Evolutionary conservation across 2,888 invertebrate species (phyloP), one percentile per base, ranked within the genome.

Genomic region (Thera britannica): DNA sequence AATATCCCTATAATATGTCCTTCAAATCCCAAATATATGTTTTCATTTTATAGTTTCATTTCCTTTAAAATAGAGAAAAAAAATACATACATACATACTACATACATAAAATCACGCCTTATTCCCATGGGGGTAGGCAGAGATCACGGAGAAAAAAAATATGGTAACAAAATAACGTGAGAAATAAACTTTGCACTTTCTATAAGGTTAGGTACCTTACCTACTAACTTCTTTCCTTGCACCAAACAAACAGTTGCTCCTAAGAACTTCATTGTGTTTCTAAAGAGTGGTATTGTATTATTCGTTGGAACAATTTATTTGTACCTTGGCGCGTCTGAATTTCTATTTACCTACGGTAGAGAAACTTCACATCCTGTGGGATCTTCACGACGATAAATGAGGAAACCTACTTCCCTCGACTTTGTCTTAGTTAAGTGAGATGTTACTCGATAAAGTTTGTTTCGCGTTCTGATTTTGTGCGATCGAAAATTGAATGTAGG

Each of bases 331-430:
- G 80, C 81, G 84, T 86, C 90, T 88, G 87, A 88, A 90, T 90
- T 89, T 90, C 88, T 87, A 90, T 90, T 90, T 90, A 23, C 23
- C 23, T 23, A 87, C 89, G 81, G 78, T 79, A 23, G 79, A 82
- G 84, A 81, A 75, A 75, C 73, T 68, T 79, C 80, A 41, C 41
- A 41, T 87, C 90, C 87, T 84, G 74, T 75, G 83, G 84, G 84
- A 89, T 85, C 84, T 85, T 76, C 73, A 75, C 75, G 73, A 76
- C 83, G 82, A 87, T 88, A 88, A 90, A 90, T 87, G 87, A 87
- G 84, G 83, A 83, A 87, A 87, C 83, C 85, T 81, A 80, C 81
- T 86, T 83, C 82, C 76, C 77, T 77, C 75, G 79, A 79, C 84
- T 87, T 90, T 87, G 85, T 88, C 83, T 86, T 77, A 77, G 80